Base-by-base conservation (phyloP, 1,140 invertebrate species). In the Hylyphantes graminicola region DNA sequence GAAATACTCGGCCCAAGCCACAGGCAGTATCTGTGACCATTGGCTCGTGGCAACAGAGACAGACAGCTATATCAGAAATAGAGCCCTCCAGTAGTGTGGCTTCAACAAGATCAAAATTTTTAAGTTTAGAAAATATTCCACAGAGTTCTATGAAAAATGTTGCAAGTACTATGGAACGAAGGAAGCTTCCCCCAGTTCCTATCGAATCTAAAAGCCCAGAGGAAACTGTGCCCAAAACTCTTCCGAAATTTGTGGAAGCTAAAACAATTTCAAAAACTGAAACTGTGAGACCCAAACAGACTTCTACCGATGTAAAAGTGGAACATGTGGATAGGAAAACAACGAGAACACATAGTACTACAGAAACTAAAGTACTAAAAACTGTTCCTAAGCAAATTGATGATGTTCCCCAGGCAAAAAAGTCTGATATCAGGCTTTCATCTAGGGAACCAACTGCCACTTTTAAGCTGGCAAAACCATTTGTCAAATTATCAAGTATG, bases 61-160 rank as follows among this genome's bases (percentile, higher is more conserved):
- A 85, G 7, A 19, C 54, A 54, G 61, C 53, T 51, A 48, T 54
- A 17, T 9, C 55, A 13, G 82, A 85, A 35, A 70, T 85, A 19
- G 82, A 85, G 50, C 35, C 73, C 15, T 67, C 54, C 0, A 80
- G 55, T 80, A 74, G 15, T 74, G 72, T 85, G n/a, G 82, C 82
- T n/a, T 85, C 82, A 15, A 76, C 72, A 12, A 85, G 82, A 73
- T 85, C 82, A 76, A 85, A 76, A 72, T 85, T 85, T 53, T 63
- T 67, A 55, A 85, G 82, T 21, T 70, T 85, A 61, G 82, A 85
- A 77, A 85, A 63, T 54, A 85, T 85, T 77, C 82, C 82, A 17
- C 68, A 74, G 13, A 55, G 64, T 13, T 35, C 19, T n/a, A 54
- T 9, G 51, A 75, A 67, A 21, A 19, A 53, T 75, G 50, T 50